Evolutionary conservation across 2,888 invertebrate genomes (phyloP).

Genomic region (Apamea sordens): DNA sequence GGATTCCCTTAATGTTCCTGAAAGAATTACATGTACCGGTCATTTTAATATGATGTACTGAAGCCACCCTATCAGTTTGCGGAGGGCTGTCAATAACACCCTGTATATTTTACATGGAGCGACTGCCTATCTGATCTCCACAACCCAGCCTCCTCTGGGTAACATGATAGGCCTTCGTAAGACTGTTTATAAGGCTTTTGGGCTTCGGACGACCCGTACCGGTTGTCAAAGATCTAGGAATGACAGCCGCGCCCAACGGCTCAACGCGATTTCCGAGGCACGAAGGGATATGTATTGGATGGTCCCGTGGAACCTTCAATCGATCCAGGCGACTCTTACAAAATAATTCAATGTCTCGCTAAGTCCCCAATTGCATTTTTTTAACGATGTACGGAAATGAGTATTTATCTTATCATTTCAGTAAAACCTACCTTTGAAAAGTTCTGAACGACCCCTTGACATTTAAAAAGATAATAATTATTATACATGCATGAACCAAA

Average conservation of each 20-base stretch:
- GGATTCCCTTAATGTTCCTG: too few relatives aligned
- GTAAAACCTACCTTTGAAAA: neutral
- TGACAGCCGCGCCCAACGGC: neutral
- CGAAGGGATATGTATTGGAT: neutral
- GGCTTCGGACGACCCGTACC: neutral
- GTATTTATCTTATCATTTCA: neutral
- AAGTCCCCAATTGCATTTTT: neutral
- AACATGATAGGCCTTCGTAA: neutral
- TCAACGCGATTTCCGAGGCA: neutral
- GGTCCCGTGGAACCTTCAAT: neutral
- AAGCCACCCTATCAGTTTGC: too few relatives aligned
- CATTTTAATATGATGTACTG: too few relatives aligned
- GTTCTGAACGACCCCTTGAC: neutral
- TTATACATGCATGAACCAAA: neutral
- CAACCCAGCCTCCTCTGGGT: neutral
- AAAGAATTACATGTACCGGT: too few relatives aligned
- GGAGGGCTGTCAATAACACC: too few relatives aligned
- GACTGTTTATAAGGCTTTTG: neutral
- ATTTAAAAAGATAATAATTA: slow-evolving; percentile 23
- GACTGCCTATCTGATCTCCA: neutral
- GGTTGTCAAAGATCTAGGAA: neutral
- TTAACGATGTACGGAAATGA: neutral
- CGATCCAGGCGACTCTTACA: neutral
- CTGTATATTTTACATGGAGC: neutral
- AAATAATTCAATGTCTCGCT: neutral